These are phyloP conservation scores for Teinopalpus imperialis DNA, from an alignment of 2,888 invertebrate species.

Conservation along the genomic window DNA sequence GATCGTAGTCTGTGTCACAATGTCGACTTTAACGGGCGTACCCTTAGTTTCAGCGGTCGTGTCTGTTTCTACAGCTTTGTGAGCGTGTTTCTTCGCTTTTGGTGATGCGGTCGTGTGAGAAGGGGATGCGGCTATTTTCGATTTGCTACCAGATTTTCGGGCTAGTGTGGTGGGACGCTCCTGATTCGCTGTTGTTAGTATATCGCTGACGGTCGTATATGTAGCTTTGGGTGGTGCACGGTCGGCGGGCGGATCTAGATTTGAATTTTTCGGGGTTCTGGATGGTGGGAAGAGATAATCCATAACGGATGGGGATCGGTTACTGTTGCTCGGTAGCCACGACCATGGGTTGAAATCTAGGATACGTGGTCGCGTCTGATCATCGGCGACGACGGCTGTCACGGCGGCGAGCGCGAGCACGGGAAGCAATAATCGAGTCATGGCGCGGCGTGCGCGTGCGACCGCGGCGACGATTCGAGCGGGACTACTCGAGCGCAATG, in stretches of 20 bases:
- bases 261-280: slow-evolving; percentile 75
- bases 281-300: slow-evolving; percentile 79
- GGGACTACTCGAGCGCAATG: slow-evolving; percentile 71
- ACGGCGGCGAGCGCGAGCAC: slow-evolving; percentile 58
- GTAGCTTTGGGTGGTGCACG: slow-evolving; percentile 54
- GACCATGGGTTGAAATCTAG: slow-evolving; percentile 76
- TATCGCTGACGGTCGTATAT: slow-evolving; percentile 49
- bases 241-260: slow-evolving; percentile 67
- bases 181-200: slow-evolving; percentile 58
- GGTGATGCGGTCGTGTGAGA: slow-evolving; percentile 62
- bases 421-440: slow-evolving; percentile 62
- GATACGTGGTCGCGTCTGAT: slow-evolving; percentile 65
- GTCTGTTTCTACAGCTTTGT: slow-evolving; percentile 56
- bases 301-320: slow-evolving; percentile 74
- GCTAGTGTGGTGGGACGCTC: slow-evolving; percentile 65
- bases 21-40: slow-evolving; percentile 55
- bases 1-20: slow-evolving; percentile 44
- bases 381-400: slow-evolving; percentile 43
- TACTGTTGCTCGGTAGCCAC: slow-evolving; percentile 68
- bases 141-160: slow-evolving; percentile 66
- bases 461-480: slow-evolving; percentile 65
- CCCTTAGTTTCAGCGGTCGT: slow-evolving; percentile 58
- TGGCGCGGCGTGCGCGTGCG: slow-evolving; percentile 72
- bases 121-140: slow-evolving; percentile 63
- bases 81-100: slow-evolving; percentile 65